A percentile compares a stretch with the other conserved stretches of the same genome.
phyloP scores from a whole-genome alignment of 2,888 invertebrate species.

The Bombylius major region DNA sequence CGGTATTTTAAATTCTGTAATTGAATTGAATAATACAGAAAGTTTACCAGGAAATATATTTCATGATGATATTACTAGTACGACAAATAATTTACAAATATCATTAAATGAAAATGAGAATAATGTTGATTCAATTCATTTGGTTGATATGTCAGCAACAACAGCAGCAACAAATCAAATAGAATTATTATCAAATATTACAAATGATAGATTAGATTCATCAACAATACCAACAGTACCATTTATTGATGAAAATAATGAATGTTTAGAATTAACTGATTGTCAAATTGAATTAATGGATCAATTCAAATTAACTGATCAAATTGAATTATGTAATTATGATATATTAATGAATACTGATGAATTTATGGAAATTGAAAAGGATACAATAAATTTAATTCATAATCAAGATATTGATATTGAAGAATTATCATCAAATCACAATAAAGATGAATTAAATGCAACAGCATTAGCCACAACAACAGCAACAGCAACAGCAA shows the following conservation, averaged over 20 bases:
- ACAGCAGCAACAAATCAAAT: conserved; percentile 9
- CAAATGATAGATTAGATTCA: conserved; percentile 16
- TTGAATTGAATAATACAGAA: conserved; percentile 11
- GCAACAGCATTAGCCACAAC: conserved; percentile 6
- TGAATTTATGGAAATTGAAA: conserved; percentile 20
- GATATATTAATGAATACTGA: conserved; percentile 19
- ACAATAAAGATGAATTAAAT: conserved; percentile 4
- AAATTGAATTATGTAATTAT: conserved; percentile 28
- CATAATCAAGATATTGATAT: not conserved
- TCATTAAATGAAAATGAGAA: not conserved
- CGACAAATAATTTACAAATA: not conserved
- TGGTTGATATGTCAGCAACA: conserved; percentile 9
- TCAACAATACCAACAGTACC: conserved; percentile 2
- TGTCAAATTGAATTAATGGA: conserved; percentile 35
- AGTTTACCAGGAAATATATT: conserved; percentile 20
- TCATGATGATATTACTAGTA: not conserved
- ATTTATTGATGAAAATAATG: conserved; percentile 15
- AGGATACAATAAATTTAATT: conserved; percentile 16
- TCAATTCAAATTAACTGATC: conserved; percentile 30
- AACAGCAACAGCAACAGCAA: conserved; percentile 7
- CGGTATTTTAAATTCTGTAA: conserved; percentile 21
- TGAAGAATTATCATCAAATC: not conserved
- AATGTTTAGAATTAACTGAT: conserved; percentile 27
- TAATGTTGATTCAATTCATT: not conserved
- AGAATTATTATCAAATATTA: conserved; percentile 17